Percentiles rank a stretch among this genome's conserved stretches.
phyloP scores from a whole-genome alignment of 2,797 vertebrate species.

The Liparis tanakae region DNA sequence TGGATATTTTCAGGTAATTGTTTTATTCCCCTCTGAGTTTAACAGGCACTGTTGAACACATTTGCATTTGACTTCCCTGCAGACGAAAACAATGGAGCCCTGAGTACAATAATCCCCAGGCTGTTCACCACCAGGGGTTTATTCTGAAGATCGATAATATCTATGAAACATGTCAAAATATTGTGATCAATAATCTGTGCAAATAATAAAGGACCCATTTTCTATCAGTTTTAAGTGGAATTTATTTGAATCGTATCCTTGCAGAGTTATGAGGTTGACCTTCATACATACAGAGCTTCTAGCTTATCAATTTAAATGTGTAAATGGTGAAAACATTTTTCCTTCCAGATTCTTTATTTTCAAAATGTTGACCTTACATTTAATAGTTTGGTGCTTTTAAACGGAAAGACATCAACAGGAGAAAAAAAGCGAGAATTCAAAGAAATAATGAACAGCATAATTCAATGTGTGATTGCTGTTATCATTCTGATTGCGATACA shows the following conservation, averaged over 20 bases:
- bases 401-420: not conserved
- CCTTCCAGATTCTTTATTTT: not conserved
- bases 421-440: not conserved
- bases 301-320: not conserved
- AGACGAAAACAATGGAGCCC: conserved; percentile 43
- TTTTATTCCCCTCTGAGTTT: not conserved
- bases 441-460: not conserved
- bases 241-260: conserved; percentile 20
- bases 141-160: conserved; percentile 27
- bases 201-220: conserved; percentile 41
- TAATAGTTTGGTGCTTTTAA: not conserved
- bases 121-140: conserved; percentile 6
- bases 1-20: conserved; percentile 6
- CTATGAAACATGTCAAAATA: conserved; percentile 12
- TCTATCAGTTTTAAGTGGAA: conserved; percentile 5
- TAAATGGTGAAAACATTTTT: not conserved
- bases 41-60: conserved; percentile 19
- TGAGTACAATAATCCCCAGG: conserved; percentile 18
- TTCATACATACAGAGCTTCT: conserved; percentile 20
- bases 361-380: not conserved
- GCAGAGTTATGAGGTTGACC: conserved; percentile 18
- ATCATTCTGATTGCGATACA: not conserved
- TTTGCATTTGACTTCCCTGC: conserved; percentile 28
- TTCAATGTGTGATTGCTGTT: conserved; percentile 2
- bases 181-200: conserved; percentile 25